These are phyloP conservation scores for Ardeotis arabs DNA, from an alignment of 2,113 vertebrate species.

Conservation along the genomic window DNA sequence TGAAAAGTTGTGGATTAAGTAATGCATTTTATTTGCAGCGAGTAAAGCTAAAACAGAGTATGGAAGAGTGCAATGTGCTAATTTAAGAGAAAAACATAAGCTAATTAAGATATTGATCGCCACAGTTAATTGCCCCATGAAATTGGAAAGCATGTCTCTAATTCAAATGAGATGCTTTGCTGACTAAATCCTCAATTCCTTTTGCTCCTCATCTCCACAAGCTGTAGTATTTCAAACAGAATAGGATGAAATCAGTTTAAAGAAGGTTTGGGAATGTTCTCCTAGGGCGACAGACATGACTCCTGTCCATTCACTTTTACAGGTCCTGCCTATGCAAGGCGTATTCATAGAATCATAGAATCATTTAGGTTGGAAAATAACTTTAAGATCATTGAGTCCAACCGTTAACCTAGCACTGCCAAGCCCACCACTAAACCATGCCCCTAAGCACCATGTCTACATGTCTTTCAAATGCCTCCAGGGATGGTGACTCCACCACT, in stretches of 20 bases:
- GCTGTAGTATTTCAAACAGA: not conserved
- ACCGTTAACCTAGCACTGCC: too few relatives aligned
- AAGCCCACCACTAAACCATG: too few relatives aligned
- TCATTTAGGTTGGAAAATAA: too few relatives aligned
- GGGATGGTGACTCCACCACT: too few relatives aligned
- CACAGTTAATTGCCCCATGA: not conserved
- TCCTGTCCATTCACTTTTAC: not conserved
- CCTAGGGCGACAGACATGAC: not conserved
- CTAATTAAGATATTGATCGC: constrained; percentile 1
- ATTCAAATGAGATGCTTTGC: not conserved
- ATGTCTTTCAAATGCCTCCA: too few relatives aligned
- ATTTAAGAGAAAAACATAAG: not conserved
- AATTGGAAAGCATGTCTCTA: not conserved
- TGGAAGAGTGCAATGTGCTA: not conserved
- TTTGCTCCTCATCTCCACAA: not conserved
- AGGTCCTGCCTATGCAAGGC: not conserved
- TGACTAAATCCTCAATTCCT: not conserved
- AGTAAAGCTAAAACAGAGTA: not conserved
- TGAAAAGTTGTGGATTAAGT: not conserved
- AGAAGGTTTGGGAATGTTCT: not conserved
- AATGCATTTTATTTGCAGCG: not conserved
- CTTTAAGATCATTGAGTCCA: too few relatives aligned
- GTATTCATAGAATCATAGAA: not conserved
- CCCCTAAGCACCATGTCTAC: too few relatives aligned
- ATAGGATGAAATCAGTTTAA: not conserved